These are phyloP conservation scores for Parauchenoglanis punctatus DNA, from an alignment of 2,797 vertebrate genomes.

Conservation along the genomic window DNA sequence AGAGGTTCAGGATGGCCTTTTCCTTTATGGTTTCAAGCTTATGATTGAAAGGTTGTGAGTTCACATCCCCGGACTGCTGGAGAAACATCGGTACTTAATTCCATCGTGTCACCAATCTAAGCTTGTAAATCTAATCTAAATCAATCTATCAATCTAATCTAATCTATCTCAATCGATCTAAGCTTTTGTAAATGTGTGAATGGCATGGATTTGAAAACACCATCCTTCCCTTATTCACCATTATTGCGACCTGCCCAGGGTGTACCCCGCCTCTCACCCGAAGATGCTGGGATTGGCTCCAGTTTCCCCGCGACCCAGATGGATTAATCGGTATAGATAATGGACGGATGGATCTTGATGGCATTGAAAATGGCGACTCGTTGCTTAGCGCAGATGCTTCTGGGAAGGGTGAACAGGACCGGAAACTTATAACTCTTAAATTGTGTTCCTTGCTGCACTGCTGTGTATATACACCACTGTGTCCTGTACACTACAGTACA, in stretches of 20 bases:
- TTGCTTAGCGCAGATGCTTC: no score
- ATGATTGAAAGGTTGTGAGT: neutral
- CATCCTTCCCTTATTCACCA: neutral
- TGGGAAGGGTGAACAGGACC: no score
- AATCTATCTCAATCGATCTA: neutral
- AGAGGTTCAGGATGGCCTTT: neutral
- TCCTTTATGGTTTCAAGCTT: neutral
- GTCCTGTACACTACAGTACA: slow-evolving; percentile 3
- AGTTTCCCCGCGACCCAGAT: no score
- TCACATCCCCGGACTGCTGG: neutral
- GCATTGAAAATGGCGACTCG: no score
- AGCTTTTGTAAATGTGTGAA: neutral
- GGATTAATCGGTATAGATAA: no score
- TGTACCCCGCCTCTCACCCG: no score
- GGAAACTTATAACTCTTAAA: neutral
- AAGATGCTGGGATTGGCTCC: no score
- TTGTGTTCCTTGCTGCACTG: neutral
- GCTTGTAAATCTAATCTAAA: neutral
- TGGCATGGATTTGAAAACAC: neutral
- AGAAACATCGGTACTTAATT: neutral
- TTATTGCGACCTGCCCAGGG: neutral
- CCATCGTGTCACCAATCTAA: neutral
- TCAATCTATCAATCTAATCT: neutral
- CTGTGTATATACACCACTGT: slow-evolving; percentile 9
- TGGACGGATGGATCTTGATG: no score